These are phyloP conservation scores for Adelges cooleyi DNA, from an alignment of 1,140 invertebrate genomes.

Conservation along the genomic window DNA sequence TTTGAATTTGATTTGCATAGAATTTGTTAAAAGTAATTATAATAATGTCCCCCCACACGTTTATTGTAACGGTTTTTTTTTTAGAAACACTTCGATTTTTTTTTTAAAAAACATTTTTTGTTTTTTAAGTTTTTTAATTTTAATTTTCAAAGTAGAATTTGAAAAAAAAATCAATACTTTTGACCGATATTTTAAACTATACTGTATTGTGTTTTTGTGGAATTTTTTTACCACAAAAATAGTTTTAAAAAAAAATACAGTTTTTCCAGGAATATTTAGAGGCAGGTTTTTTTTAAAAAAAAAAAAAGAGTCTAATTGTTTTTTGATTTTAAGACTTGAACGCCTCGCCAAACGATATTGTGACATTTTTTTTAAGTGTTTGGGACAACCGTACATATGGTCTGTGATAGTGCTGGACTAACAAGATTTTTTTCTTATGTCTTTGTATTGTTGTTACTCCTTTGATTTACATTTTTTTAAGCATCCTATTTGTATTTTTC, in stretches of 20 bases:
- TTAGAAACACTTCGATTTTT: too few species aligned
- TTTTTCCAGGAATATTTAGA: conserved; percentile 12
- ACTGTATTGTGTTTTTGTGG: too few species aligned
- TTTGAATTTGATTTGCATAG: conserved; percentile 17
- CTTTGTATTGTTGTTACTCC: not conserved
- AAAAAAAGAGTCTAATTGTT: conserved; percentile 4
- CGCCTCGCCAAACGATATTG: conserved; percentile 7
- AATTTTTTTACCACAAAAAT: too few species aligned
- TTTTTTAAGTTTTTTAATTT: not conserved
- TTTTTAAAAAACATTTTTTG: too few species aligned
- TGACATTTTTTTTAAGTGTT: conserved; percentile 11
- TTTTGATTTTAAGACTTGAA: conserved; percentile 18
- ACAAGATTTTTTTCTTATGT: conserved; percentile 6
- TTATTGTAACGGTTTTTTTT: too few species aligned
- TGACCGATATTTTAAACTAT: too few species aligned
- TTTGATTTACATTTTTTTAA: conserved; percentile 16
- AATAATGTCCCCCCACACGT: too few species aligned
- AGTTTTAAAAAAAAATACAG: too few species aligned
- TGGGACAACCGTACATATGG: conserved; percentile 18
- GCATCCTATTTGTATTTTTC: not conserved
- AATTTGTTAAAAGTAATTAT: too few species aligned
- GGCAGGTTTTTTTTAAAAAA: conserved; percentile 9
- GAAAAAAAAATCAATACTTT: too few species aligned
- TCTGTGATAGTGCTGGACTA: conserved; percentile 6
- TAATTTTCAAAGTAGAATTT: too few species aligned